Percentiles rank a stretch among this genome's conserved stretches.
phyloP scores from a whole-genome alignment of 2,113 vertebrate species.

The Onychostruthus taczanowskii region DNA sequence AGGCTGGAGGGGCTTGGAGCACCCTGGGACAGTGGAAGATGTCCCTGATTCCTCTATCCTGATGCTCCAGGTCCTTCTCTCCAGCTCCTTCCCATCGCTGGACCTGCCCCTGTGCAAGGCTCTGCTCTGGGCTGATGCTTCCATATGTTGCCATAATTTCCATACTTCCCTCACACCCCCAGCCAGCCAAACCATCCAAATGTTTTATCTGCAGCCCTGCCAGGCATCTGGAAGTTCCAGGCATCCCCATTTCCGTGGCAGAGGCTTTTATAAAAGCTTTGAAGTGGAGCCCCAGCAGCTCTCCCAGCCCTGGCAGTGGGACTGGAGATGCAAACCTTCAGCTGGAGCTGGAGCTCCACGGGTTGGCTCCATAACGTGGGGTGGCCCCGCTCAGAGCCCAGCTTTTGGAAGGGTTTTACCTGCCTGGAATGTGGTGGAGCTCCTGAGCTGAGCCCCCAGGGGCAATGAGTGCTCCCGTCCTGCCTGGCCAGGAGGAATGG shows the following conservation, averaged over 20 bases:
- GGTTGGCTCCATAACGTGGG: rapidly evolving
- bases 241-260: neutral
- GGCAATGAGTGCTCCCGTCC: neutral
- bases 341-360: neutral
- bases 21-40: rapidly evolving
- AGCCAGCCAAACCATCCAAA: neutral
- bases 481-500: neutral
- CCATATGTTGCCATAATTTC: neutral
- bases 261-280: neutral
- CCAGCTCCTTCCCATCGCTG: rapidly evolving
- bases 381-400: neutral
- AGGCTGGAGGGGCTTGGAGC: neutral
- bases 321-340: neutral
- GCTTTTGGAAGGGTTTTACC: neutral
- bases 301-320: neutral
- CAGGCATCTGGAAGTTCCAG: slow-evolving; percentile 17
- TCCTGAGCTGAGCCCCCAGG: neutral
- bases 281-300: neutral
- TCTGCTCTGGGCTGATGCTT: neutral
- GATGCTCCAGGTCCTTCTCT: neutral
- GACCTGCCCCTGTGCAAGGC: neutral
- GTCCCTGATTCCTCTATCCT: rapidly evolving
- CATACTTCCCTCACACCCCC: neutral
- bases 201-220: neutral
- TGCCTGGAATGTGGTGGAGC: neutral